These are phyloP conservation scores for Hepsetus odoe DNA, from an alignment of 2,113 vertebrate species.

Conservation along the genomic window DNA sequence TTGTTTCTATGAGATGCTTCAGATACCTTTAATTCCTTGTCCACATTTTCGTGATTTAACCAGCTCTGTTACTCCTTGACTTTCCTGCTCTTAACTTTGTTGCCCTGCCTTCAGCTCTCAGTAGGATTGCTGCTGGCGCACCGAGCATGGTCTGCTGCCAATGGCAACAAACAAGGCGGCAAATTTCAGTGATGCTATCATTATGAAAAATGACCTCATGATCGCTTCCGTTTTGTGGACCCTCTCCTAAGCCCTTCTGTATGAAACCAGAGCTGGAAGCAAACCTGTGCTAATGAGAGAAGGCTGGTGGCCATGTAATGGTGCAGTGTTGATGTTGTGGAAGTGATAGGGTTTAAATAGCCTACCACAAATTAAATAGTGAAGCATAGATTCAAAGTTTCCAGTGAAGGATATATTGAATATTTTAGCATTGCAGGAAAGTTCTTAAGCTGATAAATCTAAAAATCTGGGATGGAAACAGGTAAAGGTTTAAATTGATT, in stretches of 20 bases:
- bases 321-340: neutral
- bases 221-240: neutral
- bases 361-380: neutral
- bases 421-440: slow-evolving; percentile 4
- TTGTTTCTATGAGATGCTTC: neutral
- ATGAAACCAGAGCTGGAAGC: slow-evolving; percentile 30
- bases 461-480: neutral
- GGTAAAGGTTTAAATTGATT: neutral
- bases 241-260: slow-evolving; percentile 10
- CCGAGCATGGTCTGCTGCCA: slow-evolving; percentile 49
- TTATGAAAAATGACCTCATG: slow-evolving; percentile 35
- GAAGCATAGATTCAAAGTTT: neutral
- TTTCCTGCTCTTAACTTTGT: slow-evolving; percentile 47
- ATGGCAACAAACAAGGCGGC: slow-evolving; percentile 55
- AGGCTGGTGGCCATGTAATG: slow-evolving; percentile 50
- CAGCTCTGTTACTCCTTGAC: slow-evolving; percentile 53
- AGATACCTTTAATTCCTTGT: slow-evolving; percentile 20
- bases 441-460: neutral
- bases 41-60: slow-evolving; percentile 11
- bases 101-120: slow-evolving; percentile 41
- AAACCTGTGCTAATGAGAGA: slow-evolving; percentile 41
- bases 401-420: neutral
- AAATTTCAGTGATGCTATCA: slow-evolving; percentile 51
- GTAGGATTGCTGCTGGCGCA: neutral
- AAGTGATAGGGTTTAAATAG: slow-evolving; percentile 41